Evolutionary conservation across 92 coral and sea anemone genomes (phyloP), one percentile per base, ranked within the genome.

Genomic region (Chrysogorgia sp.): DNA sequence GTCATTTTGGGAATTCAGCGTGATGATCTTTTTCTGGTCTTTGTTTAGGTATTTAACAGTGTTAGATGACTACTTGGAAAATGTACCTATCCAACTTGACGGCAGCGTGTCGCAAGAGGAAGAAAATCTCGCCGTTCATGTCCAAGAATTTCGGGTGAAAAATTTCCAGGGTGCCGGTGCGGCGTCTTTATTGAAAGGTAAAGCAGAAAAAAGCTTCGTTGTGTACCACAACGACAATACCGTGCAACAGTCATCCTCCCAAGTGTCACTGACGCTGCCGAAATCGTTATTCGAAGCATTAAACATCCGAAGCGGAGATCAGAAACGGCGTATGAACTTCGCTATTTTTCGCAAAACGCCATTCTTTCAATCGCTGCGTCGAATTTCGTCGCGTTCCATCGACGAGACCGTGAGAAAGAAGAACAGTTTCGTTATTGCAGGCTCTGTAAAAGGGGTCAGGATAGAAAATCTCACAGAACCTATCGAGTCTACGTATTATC

Each of bases 341-440:
- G 88, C 85, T 43, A 79, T 87, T 67, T 86, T 80, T 61, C 96
- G 84, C 60, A 85, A 86, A 34, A 82, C 85, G 74, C 85, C 88
- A 79, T 76, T 96, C 49, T 91, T 96, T 67, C 92, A 92, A 63
- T 76, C 87, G 22, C 55, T 68, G 59, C 19, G 13, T 2, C 19
- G 21, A 29, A 71, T 29, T 23, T 2, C 14, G 8, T 25, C 62
- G 4, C 19, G 34, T 15, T 10, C 49, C 48, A 14, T 33, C 9
- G 12, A 33, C 15, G 33, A 35, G 15, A 70, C 76, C 41, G 62
- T 70, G 7, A 29, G 78, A 53, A 71, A 29, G 40, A 31, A 52
- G 68, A 82, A 82, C 56, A 82, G 82, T 28, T 59, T 68, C 8
- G 77, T 82, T 26, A 40, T 82, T 25, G 71, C 86, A 1, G 72